Base-by-base conservation (phyloP, 2,797 vertebrate species). In the Microchirus variegatus region DNA sequence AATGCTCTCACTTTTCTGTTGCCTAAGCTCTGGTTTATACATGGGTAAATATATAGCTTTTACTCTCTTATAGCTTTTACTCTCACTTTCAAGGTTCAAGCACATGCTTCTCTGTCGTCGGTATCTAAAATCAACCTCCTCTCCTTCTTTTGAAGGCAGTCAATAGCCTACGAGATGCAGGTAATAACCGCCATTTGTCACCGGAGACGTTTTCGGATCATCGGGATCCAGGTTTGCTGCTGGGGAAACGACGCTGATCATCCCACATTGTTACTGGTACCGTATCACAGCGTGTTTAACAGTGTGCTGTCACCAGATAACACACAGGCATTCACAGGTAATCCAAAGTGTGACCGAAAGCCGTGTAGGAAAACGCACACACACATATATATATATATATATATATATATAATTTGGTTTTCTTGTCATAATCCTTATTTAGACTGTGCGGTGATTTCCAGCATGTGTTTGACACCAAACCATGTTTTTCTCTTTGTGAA, bases 221-320 rank as follows among this genome's bases (percentile, higher is more conserved):
- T 45, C 41, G 18, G 50, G 42, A 59, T 67, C 63, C 59, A 70
- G 51, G 54, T 56, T 56, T 42, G 59, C 31, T 3, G 48, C 45
- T 46, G 49, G 37, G 42, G n/a, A n/a, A 71, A 48, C 44, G 13
- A 35, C 66, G 57, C 49, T 46, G 56, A 69, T 61, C 48, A 57
- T 68, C 41, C 31, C 50, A 70, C 59, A 36, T 44, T 58, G 53
- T 52, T 53, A 36, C 47, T 22, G 74, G 47, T 42, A 22, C 45
- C 46, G 53, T 58, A 53, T 17, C 17, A 17, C 36, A 38, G 38
- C 19, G 3, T 4, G 44, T 55, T 46, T 19, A 63, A 52, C 44
- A 12, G 47, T 38, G 55, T 70, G 57, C 52, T 49, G 56, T 40
- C 16, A 6, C 22, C 36, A 60, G 59, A 77, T 64, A 68, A 68